Evolutionary conservation across 2,888 invertebrate species (phyloP), one percentile per base, ranked within the genome.

Genomic region (Hypena proboscidalis): DNA sequence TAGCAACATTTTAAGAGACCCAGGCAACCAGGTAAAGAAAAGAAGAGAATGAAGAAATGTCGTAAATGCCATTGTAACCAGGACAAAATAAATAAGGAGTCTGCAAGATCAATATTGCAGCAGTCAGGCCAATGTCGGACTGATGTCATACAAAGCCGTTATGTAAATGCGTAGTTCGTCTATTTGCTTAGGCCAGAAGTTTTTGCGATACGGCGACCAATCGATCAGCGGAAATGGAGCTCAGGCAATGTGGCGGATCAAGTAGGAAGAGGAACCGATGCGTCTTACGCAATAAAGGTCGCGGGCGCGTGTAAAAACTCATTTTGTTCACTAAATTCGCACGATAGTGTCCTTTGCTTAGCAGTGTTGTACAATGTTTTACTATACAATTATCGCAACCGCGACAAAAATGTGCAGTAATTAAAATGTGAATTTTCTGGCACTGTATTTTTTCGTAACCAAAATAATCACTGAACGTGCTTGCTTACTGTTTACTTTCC

Each of bases 241-340:
- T 58, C 50, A 51, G 73, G 60, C 68, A 77, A 75, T 79, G 74
- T 78, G 64, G 55, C 46, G 55, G 67, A 48, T 55, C 58, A 68
- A 77, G 71, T 63, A 87, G 86, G 88, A 87, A 86, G 83, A 86
- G 85, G 85, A 85, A 87, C 77, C 62, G 70, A 76, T 73, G 78
- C 72, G 68, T 76, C 75, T 84, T 79, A 83, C 79, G 79, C 74
- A 81, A 83, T 72, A 74, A 78, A 85, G 84, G 83, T 77, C 83
- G 63, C 34, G 61, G 51, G 67, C 67, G 58, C 59, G 69, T 70
- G 67, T 72, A 77, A 77, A 82, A 79, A 83, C 32, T 49, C 48
- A 56, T 58, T 62, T 59, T 63, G 70, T 74, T 72, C 70, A 77
- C 74, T 68, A 76, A 72, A 70, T 75, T 67, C 54, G 67, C 68